Conservation (phyloP, 2,888 invertebrate species). For the Oxytorus armatus region DNA sequence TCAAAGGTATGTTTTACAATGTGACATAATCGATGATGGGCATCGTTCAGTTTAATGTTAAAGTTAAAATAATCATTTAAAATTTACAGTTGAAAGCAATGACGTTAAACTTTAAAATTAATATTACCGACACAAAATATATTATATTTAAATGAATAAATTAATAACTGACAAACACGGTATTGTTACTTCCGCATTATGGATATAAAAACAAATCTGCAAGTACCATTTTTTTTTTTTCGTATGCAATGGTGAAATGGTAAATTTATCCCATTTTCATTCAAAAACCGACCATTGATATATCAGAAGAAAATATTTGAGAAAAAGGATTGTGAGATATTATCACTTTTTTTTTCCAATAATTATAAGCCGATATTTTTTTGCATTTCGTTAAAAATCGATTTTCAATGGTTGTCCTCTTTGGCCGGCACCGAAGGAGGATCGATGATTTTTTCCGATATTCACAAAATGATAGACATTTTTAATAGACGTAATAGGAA, state of each 20-base stretch:
- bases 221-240: too few relatives aligned
- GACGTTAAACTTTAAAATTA: not conserved
- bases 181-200: too few relatives aligned
- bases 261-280: too few relatives aligned
- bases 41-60: not conserved
- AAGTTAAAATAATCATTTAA: not conserved
- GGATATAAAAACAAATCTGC: too few relatives aligned
- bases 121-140: not conserved
- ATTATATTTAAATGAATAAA: not conserved
- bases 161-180: not conserved
- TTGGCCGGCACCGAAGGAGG: not conserved
- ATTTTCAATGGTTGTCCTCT: not conserved
- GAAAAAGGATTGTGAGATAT: too few relatives aligned
- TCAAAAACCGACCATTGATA: too few relatives aligned
- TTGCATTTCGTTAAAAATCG: not conserved
- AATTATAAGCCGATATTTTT: too few relatives aligned
- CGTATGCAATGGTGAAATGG: too few relatives aligned
- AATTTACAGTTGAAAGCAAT: not conserved
- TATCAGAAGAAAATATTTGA: too few relatives aligned
- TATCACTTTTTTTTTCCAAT: too few relatives aligned
- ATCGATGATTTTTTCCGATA: not conserved
- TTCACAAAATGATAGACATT: not conserved
- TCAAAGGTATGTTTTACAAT: not conserved
- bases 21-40: not conserved
- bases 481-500: not conserved